phyloP scores from a whole-genome alignment of 2,113 vertebrate genomes.

The Ceuthmochares aereus region DNA sequence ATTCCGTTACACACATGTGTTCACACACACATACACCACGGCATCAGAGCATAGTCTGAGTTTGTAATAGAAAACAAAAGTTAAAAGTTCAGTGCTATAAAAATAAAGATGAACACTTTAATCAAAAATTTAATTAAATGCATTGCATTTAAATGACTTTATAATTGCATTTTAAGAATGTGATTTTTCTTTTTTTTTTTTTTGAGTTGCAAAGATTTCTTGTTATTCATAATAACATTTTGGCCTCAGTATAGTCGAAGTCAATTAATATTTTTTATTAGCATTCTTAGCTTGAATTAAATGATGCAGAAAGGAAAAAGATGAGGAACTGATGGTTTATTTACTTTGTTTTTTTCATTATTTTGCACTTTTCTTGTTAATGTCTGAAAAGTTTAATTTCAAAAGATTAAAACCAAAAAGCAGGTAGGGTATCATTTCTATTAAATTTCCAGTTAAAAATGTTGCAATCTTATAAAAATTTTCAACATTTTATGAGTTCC shows the following conservation, averaged over 20 bases:
- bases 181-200: neutral
- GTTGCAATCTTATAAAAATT: neutral
- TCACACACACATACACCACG: rapidly evolving
- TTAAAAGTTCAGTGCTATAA: neutral
- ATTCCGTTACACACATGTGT: neutral
- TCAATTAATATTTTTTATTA: neutral
- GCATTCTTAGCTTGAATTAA: neutral
- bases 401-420: neutral
- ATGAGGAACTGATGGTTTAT: neutral
- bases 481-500: neutral
- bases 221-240: neutral
- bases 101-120: neutral
- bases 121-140: neutral
- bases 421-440: neutral
- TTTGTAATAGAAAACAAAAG: neutral
- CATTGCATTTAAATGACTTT: neutral
- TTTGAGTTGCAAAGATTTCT: neutral
- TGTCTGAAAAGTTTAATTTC: neutral
- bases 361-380: neutral
- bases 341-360: neutral
- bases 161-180: neutral
- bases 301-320: neutral
- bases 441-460: neutral
- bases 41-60: neutral
- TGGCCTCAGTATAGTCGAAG: neutral